Percentiles rank a stretch among this genome's conserved stretches.
Conservation (phyloP, 2,888 invertebrate genomes). For the Pachliopta kotzebuea region DNA sequence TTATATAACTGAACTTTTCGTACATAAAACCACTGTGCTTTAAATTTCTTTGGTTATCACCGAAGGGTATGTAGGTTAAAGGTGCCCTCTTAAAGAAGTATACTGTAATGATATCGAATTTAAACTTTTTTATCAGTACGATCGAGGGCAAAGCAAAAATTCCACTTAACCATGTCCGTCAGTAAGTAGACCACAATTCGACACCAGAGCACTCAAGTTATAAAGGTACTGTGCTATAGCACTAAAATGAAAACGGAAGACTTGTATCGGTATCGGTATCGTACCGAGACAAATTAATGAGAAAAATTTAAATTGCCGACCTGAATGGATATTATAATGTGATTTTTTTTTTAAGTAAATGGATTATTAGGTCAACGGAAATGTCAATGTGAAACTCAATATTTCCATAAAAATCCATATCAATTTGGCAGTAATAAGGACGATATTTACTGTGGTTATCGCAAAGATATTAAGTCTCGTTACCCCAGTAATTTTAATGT, state of each 20-base stretch:
- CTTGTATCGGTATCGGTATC: conserved; percentile 7
- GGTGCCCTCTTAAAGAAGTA: conserved; percentile 15
- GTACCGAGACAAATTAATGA: conserved; percentile 22
- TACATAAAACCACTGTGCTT: conserved; percentile 7
- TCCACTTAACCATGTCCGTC: conserved; percentile 16
- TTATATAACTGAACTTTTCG: conserved; percentile 20
- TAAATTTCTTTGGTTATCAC: conserved; percentile 23
- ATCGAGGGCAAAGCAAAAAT: conserved; percentile 25
- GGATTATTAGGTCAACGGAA: conserved; percentile 17
- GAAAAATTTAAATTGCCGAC: conserved; percentile 21
- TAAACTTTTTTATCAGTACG: conserved; percentile 23
- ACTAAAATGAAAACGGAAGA: conserved; percentile 12
- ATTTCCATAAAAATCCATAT: too few species aligned
- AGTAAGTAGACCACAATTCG: conserved; percentile 26
- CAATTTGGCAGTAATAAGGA: too few species aligned
- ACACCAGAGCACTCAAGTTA: conserved; percentile 6
- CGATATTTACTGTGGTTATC: too few species aligned
- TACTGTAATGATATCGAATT: conserved; percentile 16
- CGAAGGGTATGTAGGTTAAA: conserved; percentile 21
- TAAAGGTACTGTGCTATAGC: conserved; percentile 14
- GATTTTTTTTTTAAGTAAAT: conserved; percentile 6
- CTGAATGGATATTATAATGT: conserved; percentile 14
- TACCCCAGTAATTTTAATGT: too few species aligned
- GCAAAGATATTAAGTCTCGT: too few species aligned
- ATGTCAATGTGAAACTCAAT: conserved; percentile 4